These are phyloP conservation scores for Acanthosepion pharaonis DNA, from an alignment of 2,888 invertebrate genomes.

Conservation along the genomic window DNA sequence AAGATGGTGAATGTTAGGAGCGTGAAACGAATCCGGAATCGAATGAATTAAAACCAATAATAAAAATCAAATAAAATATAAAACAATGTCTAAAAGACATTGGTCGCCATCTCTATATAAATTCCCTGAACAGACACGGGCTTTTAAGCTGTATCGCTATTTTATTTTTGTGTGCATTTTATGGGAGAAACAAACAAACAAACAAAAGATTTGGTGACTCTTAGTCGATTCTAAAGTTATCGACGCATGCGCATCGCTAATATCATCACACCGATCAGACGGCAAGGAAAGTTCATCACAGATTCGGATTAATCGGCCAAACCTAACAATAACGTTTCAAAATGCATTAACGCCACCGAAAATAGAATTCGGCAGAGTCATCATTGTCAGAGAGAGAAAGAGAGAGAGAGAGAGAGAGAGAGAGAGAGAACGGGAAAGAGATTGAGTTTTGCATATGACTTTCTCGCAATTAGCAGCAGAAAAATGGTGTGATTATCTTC, in stretches of 20 bases:
- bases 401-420: conserved; percentile 25
- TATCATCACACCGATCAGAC: background rate
- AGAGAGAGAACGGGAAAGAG: background rate
- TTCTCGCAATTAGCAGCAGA: background rate
- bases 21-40: background rate
- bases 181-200: background rate
- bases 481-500: background rate
- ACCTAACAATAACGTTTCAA: background rate
- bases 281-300: background rate
- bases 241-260: background rate
- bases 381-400: background rate
- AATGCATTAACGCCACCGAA: background rate
- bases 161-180: background rate
- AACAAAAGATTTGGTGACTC: background rate
- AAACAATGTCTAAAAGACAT: background rate
- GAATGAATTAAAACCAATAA: background rate
- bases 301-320: background rate
- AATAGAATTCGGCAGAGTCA: background rate
- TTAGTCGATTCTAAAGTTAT: background rate
- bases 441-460: background rate
- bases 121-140: background rate
- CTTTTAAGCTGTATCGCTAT: background rate
- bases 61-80: background rate
- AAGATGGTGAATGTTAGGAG: background rate
- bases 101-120: background rate